A percentile compares a stretch with the other conserved stretches of the same genome.
phyloP scores from a whole-genome alignment of 1,140 invertebrate genomes.

The Eciton burchellii region DNA sequence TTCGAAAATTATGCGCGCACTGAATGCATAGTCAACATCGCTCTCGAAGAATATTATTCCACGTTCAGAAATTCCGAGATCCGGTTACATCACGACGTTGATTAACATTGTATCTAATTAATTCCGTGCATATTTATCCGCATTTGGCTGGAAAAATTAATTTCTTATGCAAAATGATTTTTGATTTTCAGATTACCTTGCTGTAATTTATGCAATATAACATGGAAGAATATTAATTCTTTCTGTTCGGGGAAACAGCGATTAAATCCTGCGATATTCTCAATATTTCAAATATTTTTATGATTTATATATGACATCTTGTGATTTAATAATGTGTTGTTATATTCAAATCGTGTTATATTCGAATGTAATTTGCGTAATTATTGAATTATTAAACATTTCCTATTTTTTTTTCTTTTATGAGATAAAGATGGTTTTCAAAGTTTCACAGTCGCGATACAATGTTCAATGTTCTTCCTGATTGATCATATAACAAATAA shows the following conservation, averaged over 20 bases:
- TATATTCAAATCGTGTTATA: neutral
- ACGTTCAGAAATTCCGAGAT: neutral
- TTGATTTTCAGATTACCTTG: neutral
- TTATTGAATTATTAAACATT: constrained; percentile 1
- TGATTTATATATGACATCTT: neutral
- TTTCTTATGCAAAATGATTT: neutral
- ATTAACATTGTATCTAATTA: constrained; percentile 2
- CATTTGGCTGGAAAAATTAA: no score
- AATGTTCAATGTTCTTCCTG: neutral
- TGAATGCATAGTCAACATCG: constrained; percentile 5
- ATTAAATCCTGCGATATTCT: neutral
- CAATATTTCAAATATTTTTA: neutral
- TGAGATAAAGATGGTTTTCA: neutral
- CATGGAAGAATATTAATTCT: neutral
- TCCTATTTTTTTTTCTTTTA: neutral
- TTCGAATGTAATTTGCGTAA: neutral
- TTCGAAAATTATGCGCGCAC: constrained; percentile 38
- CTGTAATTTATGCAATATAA: neutral
- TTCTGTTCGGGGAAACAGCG: neutral
- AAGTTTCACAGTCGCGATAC: neutral
- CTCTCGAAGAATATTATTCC: constrained; percentile 5
- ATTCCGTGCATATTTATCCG: neutral
- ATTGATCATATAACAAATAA: neutral
- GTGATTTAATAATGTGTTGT: neutral
- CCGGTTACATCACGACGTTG: neutral